These are phyloP conservation scores for Hemicordylus capensis DNA, from an alignment of 2,113 vertebrate species.

Conservation along the genomic window DNA sequence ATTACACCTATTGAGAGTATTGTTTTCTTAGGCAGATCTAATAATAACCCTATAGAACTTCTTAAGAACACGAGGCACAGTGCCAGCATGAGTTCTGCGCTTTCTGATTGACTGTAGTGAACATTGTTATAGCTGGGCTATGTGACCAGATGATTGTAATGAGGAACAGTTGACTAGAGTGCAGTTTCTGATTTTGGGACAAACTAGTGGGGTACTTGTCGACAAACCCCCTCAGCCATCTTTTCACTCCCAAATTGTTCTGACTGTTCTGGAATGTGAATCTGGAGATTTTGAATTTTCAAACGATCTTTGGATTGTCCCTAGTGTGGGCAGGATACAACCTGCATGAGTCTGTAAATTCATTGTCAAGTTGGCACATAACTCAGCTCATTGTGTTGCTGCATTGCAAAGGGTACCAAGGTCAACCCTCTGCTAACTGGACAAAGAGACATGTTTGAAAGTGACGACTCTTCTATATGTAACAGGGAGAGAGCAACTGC, in stretches of 20 bases:
- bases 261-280: neutral
- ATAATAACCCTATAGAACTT: constrained; percentile 63
- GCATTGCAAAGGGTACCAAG: no score
- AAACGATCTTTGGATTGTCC: neutral
- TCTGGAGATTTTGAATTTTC: neutral
- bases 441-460: no score
- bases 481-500: no score
- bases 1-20: constrained; percentile 58
- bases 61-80: constrained; percentile 47
- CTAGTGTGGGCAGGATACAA: neutral
- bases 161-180: neutral
- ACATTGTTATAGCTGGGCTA: constrained; percentile 38
- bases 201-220: neutral
- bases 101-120: constrained; percentile 44
- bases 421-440: no score
- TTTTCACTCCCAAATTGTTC: neutral
- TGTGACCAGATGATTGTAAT: constrained; percentile 19
- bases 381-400: neutral
- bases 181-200: neutral
- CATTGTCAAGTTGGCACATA: neutral
- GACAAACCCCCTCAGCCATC: neutral
- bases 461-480: no score
- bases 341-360: neutral
- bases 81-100: constrained; percentile 55
- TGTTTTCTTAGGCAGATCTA: no score